These are phyloP conservation scores for Drosophila tsacasi DNA, from an alignment of 1,140 invertebrate species.

Conservation along the genomic window DNA sequence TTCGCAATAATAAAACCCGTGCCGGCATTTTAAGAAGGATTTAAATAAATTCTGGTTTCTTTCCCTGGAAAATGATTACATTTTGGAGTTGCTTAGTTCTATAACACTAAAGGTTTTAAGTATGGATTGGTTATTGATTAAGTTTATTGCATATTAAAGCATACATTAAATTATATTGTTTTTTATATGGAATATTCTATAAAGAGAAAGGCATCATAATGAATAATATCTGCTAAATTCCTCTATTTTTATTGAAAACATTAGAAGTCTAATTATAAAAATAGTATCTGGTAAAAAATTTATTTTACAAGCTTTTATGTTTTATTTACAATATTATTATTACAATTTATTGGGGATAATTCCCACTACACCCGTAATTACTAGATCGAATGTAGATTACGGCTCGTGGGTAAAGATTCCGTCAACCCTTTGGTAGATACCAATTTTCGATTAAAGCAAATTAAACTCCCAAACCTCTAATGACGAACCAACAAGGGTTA, in stretches of 20 bases:
- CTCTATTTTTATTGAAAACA: background rate
- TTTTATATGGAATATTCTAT: background rate
- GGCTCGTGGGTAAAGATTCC: background rate
- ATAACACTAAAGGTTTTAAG: background rate
- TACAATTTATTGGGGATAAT: background rate
- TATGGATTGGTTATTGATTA: too few species aligned
- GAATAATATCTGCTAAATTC: background rate
- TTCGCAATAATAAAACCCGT: background rate
- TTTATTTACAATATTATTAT: background rate
- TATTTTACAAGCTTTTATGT: background rate
- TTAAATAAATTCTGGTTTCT: background rate
- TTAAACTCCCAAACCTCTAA: background rate
- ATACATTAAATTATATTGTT: background rate
- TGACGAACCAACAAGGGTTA: background rate
- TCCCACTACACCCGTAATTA: background rate
- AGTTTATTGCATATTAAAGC: background rate
- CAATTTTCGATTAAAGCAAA: conserved; percentile 16
- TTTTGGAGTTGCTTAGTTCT: background rate
- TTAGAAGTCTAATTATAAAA: too few species aligned
- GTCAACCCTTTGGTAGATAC: conserved; percentile 7
- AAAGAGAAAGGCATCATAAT: background rate
- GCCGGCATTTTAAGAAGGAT: background rate
- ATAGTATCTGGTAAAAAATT: background rate
- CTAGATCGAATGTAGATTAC: background rate
- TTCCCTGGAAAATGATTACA: background rate